These are phyloP conservation scores for Lagodon rhomboides DNA, from an alignment of 2,797 vertebrate genomes.

Conservation along the genomic window DNA sequence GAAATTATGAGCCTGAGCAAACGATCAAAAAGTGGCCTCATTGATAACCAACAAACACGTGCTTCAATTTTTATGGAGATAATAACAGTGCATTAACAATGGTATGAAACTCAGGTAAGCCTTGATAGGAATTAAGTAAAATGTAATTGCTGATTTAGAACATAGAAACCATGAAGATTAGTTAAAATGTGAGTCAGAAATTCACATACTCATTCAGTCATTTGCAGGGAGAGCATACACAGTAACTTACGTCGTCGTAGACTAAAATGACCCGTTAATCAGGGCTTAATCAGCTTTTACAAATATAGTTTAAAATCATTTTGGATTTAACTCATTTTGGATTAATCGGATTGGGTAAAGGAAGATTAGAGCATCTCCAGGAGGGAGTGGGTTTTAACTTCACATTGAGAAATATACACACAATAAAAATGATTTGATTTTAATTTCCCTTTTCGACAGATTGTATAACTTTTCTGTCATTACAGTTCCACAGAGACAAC, in stretches of 20 bases:
- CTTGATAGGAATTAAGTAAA: neutral
- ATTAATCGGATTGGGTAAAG: constrained; percentile 47
- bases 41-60: neutral
- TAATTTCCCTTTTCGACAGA: constrained; percentile 27
- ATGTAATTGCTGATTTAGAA: neutral
- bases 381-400: constrained; percentile 33
- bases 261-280: constrained; percentile 56
- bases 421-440: constrained; percentile 32
- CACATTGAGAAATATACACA: constrained; percentile 35
- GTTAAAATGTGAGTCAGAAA: constrained; percentile 16
- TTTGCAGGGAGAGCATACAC: constrained; percentile 8
- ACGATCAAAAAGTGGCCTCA: constrained; percentile 1
- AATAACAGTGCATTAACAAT: constrained; percentile 2
- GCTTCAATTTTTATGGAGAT: constrained; percentile 15
- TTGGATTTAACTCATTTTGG: constrained; percentile 54
- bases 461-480: neutral
- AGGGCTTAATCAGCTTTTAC: constrained; percentile 55
- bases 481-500: constrained; percentile 3
- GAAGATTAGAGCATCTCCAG: constrained; percentile 47
- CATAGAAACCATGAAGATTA: neutral
- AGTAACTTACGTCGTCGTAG: neutral
- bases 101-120: neutral
- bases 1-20: constrained; percentile 4
- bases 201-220: neutral
- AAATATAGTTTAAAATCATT: constrained; percentile 56